Evolutionary conservation across 2,113 vertebrate species (phyloP).

Genomic region (Petrocephalus zakoni): DNA sequence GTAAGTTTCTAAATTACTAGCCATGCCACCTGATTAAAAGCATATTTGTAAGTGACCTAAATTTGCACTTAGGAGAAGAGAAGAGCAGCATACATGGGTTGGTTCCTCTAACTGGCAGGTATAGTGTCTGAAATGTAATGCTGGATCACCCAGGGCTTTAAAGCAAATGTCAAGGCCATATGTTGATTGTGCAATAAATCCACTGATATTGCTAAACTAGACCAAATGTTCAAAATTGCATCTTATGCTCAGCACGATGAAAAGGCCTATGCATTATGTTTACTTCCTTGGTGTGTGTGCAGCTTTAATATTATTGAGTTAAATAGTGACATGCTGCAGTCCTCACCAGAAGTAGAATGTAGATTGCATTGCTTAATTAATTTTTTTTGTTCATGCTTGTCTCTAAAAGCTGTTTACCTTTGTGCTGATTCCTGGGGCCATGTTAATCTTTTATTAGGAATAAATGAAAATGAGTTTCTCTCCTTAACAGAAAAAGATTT

Average conservation of each 20-base stretch:
- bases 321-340: not conserved
- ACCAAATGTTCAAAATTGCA: not conserved
- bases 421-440: not conserved
- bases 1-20: not conserved
- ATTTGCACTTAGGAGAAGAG: not conserved
- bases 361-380: not conserved
- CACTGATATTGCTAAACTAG: not conserved
- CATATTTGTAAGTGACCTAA: not conserved
- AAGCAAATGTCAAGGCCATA: not conserved
- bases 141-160: not conserved
- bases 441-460: not conserved
- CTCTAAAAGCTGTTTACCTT: not conserved
- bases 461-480: not conserved
- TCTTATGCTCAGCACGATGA: not conserved
- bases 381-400: not conserved
- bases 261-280: not conserved
- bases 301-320: not conserved
- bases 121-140: not conserved
- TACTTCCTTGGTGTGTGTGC: not conserved
- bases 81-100: not conserved
- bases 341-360: not conserved
- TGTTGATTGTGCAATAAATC: slow-evolving; percentile 5
- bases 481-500: not conserved
- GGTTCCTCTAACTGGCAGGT: not conserved
- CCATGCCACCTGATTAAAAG: not conserved